These are phyloP conservation scores for Melipona beecheii DNA, from an alignment of 2,888 invertebrate genomes.

Conservation along the genomic window DNA sequence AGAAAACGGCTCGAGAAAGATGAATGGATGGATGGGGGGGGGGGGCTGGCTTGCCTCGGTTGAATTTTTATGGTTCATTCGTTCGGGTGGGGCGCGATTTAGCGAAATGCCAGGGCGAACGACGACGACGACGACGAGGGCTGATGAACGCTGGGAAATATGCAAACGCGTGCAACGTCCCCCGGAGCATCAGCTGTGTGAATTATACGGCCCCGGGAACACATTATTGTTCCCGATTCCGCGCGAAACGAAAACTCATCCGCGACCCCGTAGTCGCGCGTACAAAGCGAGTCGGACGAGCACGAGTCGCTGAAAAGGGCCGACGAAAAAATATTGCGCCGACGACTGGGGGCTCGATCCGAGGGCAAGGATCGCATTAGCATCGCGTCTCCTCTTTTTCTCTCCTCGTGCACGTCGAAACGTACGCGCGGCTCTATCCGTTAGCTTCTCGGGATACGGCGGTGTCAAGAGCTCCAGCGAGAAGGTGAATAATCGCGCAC, in stretches of 20 bases:
- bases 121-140: background rate
- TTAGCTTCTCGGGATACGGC: background rate
- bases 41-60: background rate
- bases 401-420: background rate
- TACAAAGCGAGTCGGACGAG: conserved; percentile 44
- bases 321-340: conserved; percentile 28
- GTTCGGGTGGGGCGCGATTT: conserved; percentile 1
- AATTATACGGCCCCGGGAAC: conserved; percentile 51
- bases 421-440: background rate
- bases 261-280: conserved; percentile 10
- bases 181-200: conserved; percentile 62
- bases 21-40: conserved; percentile 4
- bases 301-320: conserved; percentile 35
- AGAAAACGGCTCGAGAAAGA: background rate
- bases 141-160: conserved; percentile 66
- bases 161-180: conserved; percentile 61
- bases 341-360: background rate
- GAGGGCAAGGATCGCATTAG: background rate
- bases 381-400: background rate
- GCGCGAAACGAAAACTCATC: conserved; percentile 46
- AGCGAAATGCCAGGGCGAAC: background rate
- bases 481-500: no score
- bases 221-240: conserved; percentile 57
- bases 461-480: no score
- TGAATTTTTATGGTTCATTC: background rate